Evolutionary conservation across 2,888 invertebrate genomes (phyloP).

Genomic region (Reticulitermes lucifugus): DNA sequence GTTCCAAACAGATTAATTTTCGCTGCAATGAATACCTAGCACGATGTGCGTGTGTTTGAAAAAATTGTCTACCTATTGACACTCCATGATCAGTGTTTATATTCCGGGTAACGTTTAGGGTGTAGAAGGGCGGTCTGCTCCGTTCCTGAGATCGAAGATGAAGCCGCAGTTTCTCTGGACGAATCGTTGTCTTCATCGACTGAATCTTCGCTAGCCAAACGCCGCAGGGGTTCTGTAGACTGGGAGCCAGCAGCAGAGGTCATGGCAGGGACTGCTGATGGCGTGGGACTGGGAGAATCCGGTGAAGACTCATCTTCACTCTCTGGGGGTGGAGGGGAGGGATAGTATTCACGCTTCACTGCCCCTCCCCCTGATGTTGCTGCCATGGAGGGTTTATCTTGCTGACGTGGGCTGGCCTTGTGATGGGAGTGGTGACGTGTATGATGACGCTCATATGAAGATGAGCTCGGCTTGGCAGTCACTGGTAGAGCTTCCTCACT

Average conservation of each 20-base stretch:
- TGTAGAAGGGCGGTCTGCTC: slow-evolving; percentile 51
- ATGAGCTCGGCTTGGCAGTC: slow-evolving; percentile 60
- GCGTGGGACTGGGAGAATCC: slow-evolving; percentile 32
- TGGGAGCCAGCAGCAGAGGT: background rate
- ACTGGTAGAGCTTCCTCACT: slow-evolving; percentile 84
- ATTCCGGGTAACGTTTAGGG: slow-evolving; percentile 75
- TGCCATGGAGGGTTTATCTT: slow-evolving; percentile 60
- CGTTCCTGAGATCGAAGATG: slow-evolving; percentile 51
- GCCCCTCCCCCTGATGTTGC: slow-evolving; percentile 60
- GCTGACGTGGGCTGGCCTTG: slow-evolving; percentile 26
- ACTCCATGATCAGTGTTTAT: slow-evolving; percentile 75
- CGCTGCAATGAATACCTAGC: slow-evolving; percentile 15
- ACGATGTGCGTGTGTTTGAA: slow-evolving; percentile 29
- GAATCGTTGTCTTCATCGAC: slow-evolving; percentile 63
- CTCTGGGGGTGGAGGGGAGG: slow-evolving; percentile 68
- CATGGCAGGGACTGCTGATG: slow-evolving; percentile 3
- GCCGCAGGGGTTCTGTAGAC: slow-evolving; percentile 60
- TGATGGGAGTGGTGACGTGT: slow-evolving; percentile 39
- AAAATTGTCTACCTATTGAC: slow-evolving; percentile 37
- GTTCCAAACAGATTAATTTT: slow-evolving; percentile 33
- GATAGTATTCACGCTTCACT: slow-evolving; percentile 65
- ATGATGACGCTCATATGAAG: slow-evolving; percentile 42
- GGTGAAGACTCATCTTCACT: slow-evolving; percentile 62
- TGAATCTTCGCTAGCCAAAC: slow-evolving; percentile 60
- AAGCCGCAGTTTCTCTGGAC: slow-evolving; percentile 51